A percentile compares a stretch with the other conserved stretches of the same genome.
phyloP scores from a whole-genome alignment of 2,888 invertebrate species.

The Conchocele bisecta region DNA sequence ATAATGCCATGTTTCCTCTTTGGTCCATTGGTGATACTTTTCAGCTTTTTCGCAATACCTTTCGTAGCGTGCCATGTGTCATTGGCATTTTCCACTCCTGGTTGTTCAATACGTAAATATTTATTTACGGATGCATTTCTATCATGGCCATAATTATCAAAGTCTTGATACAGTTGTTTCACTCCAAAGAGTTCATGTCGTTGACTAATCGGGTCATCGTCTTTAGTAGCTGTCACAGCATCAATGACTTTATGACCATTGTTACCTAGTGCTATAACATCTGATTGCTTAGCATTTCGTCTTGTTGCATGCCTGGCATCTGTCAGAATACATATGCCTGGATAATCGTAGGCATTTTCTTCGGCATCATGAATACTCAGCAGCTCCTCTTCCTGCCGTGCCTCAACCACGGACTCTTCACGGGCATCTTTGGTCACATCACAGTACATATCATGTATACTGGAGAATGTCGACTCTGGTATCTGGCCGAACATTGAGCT shows the following conservation, averaged over 20 bases:
- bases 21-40: conserved; percentile 19
- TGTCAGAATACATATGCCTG: conserved; percentile 1
- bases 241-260: conserved; percentile 16
- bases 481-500: not conserved
- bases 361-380: too few relatives aligned
- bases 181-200: conserved; percentile 30
- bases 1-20: conserved; percentile 10
- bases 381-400: not conserved
- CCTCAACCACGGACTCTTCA: not conserved
- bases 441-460: not conserved
- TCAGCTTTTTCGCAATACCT: conserved; percentile 19
- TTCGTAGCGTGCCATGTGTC: conserved; percentile 33
- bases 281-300: conserved; percentile 24
- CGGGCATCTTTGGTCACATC: not conserved
- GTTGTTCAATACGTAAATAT: conserved; percentile 12
- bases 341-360: not conserved
- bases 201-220: conserved; percentile 24
- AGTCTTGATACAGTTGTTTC: conserved; percentile 22
- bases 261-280: conserved; percentile 23
- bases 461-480: not conserved
- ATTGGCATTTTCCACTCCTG: conserved; percentile 10
- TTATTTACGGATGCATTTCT: conserved; percentile 8
- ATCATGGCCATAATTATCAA: conserved; percentile 26
- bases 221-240: conserved; percentile 3
- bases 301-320: conserved; percentile 24